phyloP scores from a whole-genome alignment of 1,140 invertebrate species.

The Ooceraea biroi region DNA sequence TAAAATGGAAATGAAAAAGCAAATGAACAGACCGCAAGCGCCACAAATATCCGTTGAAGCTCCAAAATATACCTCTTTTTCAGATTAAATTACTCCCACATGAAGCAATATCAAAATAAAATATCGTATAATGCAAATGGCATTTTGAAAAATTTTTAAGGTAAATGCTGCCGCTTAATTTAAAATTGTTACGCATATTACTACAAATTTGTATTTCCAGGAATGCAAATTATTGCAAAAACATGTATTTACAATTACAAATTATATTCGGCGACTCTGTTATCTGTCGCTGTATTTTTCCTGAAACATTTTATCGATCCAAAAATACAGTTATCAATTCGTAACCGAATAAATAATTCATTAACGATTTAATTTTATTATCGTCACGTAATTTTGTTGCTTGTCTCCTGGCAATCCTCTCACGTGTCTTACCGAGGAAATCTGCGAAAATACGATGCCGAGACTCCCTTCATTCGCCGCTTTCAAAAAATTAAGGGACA shows the following conservation, averaged over 20 bases:
- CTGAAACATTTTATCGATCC: not conserved
- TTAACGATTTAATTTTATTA: slow-evolving; percentile 5
- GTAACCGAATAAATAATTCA: not conserved
- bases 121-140: not conserved
- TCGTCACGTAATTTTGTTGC: not conserved
- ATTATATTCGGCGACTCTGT: not conserved
- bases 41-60: slow-evolving; percentile 42
- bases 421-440: not conserved
- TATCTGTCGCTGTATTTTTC: not conserved
- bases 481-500: slow-evolving; percentile 40
- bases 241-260: not conserved
- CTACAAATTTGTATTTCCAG: not conserved
- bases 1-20: slow-evolving; percentile 20
- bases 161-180: not conserved
- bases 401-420: not conserved
- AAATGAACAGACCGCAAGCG: slow-evolving; percentile 36
- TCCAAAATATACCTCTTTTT: slow-evolving; percentile 24
- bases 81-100: slow-evolving; percentile 46
- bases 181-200: slow-evolving; percentile 9
- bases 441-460: not conserved
- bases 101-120: slow-evolving; percentile 41
- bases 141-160: slow-evolving; percentile 35
- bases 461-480: not conserved
- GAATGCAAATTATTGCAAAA: not conserved
- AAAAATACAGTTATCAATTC: not conserved